phyloP scores from a whole-genome alignment of 2,113 vertebrate genomes.

The Pyxicephalus adspersus region DNA sequence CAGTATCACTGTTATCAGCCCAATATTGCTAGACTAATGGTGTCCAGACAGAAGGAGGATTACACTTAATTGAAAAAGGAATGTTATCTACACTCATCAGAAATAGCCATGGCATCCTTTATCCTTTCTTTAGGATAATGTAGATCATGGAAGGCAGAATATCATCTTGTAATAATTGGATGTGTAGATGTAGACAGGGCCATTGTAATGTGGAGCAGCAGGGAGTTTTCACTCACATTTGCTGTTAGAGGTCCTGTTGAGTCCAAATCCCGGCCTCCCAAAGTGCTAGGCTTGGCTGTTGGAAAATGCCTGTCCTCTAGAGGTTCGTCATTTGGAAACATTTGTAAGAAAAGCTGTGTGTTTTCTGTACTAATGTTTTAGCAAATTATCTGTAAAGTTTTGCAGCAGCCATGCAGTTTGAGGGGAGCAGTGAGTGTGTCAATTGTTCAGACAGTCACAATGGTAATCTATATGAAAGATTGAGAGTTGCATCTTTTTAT shows the following conservation, averaged over 20 bases:
- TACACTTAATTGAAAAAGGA: slow-evolving; percentile 22
- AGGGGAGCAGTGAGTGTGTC: too few species aligned
- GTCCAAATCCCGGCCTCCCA: not conserved
- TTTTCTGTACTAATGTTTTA: too few species aligned
- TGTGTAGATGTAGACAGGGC: not conserved
- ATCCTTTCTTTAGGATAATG: not conserved
- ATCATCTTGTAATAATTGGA: not conserved
- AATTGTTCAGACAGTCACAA: too few species aligned
- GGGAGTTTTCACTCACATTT: not conserved
- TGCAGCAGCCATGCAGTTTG: too few species aligned
- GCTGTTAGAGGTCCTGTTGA: too few species aligned
- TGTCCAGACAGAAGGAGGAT: slow-evolving; percentile 18
- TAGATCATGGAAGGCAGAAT: not conserved
- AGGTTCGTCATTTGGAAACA: not conserved
- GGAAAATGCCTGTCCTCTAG: not conserved
- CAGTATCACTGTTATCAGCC: slow-evolving; percentile 15
- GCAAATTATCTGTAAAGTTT: too few species aligned
- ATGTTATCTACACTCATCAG: slow-evolving; percentile 15
- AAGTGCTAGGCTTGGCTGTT: not conserved
- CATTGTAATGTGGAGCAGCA: not conserved
- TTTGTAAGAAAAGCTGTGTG: not conserved
- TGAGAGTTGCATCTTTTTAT: too few species aligned
- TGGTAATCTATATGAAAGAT: too few species aligned
- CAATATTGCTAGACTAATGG: not conserved
- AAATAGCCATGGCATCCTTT: not conserved